Conservation (phyloP, 2,797 vertebrate genomes). For the Columba guinea region DNA sequence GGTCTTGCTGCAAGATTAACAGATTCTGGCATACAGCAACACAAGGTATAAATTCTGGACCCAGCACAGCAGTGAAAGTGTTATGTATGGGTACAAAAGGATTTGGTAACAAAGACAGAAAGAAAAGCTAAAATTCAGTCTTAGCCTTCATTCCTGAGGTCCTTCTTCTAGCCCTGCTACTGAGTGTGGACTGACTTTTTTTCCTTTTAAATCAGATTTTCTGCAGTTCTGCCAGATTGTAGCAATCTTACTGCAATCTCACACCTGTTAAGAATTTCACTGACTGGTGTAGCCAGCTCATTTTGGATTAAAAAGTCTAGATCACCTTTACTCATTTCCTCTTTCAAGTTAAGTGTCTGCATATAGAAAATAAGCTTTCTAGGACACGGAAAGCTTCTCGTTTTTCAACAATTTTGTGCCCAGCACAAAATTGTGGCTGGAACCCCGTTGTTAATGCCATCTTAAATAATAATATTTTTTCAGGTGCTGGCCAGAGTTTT, state of each 20-base stretch:
- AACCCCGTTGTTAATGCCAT: background rate
- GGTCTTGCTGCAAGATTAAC: background rate
- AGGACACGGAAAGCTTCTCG: background rate
- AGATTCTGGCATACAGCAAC: background rate
- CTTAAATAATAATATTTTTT: slow-evolving; percentile 38
- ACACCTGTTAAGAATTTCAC: background rate
- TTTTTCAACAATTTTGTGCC: background rate
- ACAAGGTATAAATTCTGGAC: background rate
- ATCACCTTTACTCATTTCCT: background rate
- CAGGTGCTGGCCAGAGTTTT: slow-evolving; percentile 22
- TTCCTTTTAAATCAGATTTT: background rate
- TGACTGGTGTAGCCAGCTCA: background rate
- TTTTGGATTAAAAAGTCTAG: background rate
- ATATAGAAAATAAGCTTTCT: slow-evolving; percentile 6
- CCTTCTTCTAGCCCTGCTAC: background rate
- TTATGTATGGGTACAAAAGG: background rate
- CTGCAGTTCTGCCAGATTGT: background rate
- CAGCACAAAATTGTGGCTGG: background rate
- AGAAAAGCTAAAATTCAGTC: background rate
- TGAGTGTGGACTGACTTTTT: background rate
- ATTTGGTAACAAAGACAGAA: background rate
- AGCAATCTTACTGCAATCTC: background rate
- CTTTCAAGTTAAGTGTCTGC: background rate
- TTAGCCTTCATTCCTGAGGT: background rate
- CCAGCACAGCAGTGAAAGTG: background rate